phyloP scores from a whole-genome alignment of 2,888 invertebrate genomes.

The Philereme vetulata region DNA sequence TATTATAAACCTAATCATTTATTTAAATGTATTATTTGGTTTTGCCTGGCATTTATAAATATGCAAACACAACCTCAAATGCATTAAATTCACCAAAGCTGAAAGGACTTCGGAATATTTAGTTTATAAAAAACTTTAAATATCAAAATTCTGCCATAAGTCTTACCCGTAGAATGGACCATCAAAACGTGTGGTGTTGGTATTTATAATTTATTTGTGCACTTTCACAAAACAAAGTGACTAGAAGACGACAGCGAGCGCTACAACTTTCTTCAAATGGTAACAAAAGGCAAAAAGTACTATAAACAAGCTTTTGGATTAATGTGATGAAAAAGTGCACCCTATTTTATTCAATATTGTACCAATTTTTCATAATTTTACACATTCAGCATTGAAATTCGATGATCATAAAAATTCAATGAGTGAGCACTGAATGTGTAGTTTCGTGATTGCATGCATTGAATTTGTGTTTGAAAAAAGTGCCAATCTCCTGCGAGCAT shows the following conservation, averaged over 20 bases:
- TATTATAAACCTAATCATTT: too few relatives aligned
- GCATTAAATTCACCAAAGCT: slow-evolving; percentile 15
- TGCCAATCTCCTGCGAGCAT: slow-evolving; percentile 33
- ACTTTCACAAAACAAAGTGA: too few relatives aligned
- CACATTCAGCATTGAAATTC: not conserved
- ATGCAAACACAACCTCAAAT: too few relatives aligned
- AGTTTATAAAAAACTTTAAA: not conserved
- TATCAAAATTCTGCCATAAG: not conserved
- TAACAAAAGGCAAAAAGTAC: not conserved
- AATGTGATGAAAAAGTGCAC: not conserved
- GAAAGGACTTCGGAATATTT: not conserved
- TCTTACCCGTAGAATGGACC: not conserved
- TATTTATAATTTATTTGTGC: not conserved
- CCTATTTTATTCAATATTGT: not conserved
- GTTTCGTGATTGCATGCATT: slow-evolving; percentile 33
- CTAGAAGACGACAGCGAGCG: too few relatives aligned
- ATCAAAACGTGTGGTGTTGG: not conserved
- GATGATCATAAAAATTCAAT: not conserved
- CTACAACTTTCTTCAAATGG: too few relatives aligned
- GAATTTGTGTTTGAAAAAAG: slow-evolving; percentile 36
- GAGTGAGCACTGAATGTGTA: slow-evolving; percentile 15
- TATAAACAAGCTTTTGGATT: not conserved
- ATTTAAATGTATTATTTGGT: too few relatives aligned
- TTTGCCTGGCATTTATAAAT: too few relatives aligned
- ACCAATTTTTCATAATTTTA: too few relatives aligned